These are phyloP conservation scores for Glaucopsyche alexis DNA, from an alignment of 2,888 invertebrate genomes.

Conservation along the genomic window DNA sequence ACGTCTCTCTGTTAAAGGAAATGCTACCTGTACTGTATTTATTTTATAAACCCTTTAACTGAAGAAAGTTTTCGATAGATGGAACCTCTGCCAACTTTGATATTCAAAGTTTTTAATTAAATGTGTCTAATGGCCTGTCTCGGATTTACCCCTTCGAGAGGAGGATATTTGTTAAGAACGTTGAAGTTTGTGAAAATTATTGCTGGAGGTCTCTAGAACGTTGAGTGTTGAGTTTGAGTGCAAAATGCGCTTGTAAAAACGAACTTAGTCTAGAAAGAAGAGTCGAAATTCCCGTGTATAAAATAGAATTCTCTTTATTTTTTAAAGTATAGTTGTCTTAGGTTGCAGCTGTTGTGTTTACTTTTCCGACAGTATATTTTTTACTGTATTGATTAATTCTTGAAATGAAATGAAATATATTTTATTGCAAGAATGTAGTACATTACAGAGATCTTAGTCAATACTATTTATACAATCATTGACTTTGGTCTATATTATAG, in stretches of 20 bases:
- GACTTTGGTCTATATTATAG: too few relatives aligned
- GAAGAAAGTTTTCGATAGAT: slow-evolving; percentile 11
- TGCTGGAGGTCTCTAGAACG: neutral
- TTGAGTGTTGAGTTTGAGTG: neutral
- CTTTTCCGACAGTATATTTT: too few relatives aligned
- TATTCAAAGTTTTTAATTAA: slow-evolving; percentile 22
- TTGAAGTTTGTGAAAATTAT: slow-evolving; percentile 7
- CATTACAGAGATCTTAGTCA: too few relatives aligned
- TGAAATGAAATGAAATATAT: too few relatives aligned
- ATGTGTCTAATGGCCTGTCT: slow-evolving; percentile 14
- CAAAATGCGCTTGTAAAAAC: neutral
- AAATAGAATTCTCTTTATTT: neutral
- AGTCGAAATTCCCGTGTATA: neutral
- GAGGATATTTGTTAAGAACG: neutral
- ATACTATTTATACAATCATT: too few relatives aligned
- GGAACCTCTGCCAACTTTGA: slow-evolving; percentile 14
- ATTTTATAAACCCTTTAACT: neutral
- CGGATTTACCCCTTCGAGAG: slow-evolving; percentile 8
- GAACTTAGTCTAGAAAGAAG: neutral
- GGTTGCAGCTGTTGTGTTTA: too few relatives aligned
- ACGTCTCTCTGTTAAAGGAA: neutral
- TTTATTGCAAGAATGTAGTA: too few relatives aligned
- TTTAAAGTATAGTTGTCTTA: neutral
- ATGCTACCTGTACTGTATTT: neutral
- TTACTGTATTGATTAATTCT: too few relatives aligned